These are phyloP conservation scores for Venustoraphidia nigricollis DNA, from an alignment of 2,888 invertebrate genomes.

Conservation along the genomic window DNA sequence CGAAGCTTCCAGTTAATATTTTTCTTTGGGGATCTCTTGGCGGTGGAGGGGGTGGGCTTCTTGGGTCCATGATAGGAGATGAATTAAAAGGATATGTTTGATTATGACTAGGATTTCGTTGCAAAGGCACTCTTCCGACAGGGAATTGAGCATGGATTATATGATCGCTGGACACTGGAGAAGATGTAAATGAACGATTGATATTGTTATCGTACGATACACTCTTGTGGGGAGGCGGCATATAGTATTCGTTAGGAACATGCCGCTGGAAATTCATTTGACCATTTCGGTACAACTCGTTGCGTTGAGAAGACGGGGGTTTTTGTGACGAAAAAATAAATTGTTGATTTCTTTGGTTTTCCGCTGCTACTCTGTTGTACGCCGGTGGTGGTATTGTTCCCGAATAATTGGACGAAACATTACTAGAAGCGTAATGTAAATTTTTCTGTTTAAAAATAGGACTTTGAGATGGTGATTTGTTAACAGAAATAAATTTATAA, in stretches of 20 bases:
- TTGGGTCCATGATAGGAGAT: constrained; percentile 11
- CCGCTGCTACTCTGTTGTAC: not conserved
- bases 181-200: not conserved
- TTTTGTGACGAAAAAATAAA: not conserved
- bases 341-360: not conserved
- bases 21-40: constrained; percentile 58
- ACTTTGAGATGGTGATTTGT: constrained; percentile 20
- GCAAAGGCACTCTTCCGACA: constrained; percentile 7
- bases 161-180: not conserved
- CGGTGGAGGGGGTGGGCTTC: constrained; percentile 57
- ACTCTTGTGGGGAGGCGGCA: constrained; percentile 2
- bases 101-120: constrained; percentile 20
- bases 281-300: not conserved
- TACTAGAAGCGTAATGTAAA: not conserved
- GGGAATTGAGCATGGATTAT: not conserved
- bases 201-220: constrained; percentile 4
- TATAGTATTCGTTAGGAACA: constrained; percentile 1
- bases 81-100: constrained; percentile 13
- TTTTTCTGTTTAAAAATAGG: constrained; percentile 13
- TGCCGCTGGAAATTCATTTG: not conserved
- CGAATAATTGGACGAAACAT: not conserved
- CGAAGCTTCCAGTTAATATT: constrained; percentile 26
- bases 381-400: not conserved
- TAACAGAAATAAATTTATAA: constrained; percentile 14
- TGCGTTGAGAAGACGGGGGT: not conserved